Evolutionary conservation across 2,113 vertebrate species (phyloP).

Genomic region (Morone chrysops): DNA sequence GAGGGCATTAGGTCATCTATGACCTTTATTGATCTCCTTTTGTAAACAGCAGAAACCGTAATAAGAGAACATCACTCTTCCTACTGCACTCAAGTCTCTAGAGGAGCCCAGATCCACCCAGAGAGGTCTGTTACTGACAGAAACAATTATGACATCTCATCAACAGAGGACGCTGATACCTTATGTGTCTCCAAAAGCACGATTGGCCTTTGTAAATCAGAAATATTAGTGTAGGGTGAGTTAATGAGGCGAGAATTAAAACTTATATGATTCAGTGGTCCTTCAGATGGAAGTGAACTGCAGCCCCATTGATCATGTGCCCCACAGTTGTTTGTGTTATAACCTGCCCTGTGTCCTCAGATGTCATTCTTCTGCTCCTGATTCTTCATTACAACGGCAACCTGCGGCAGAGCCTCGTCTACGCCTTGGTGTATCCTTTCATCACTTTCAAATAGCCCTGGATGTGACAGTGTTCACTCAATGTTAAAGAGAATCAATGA

Average conservation of each 20-base stretch:
- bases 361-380: conserved; percentile 88
- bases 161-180: neutral
- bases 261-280: neutral
- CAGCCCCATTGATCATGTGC: neutral
- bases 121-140: neutral
- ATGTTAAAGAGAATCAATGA: conserved; percentile 22
- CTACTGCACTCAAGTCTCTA: neutral
- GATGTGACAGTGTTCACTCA: neutral
- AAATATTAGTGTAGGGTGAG: neutral
- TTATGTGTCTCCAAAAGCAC: too few relatives aligned
- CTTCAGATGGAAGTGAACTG: conserved; percentile 1
- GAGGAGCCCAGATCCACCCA: neutral
- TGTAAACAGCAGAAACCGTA: neutral
- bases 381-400: conserved; percentile 89
- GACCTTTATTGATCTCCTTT: conserved; percentile 2
- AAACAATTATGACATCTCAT: neutral
- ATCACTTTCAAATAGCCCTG: neutral
- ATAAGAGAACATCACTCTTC: neutral
- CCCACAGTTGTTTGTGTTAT: neutral
- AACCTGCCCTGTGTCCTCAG: conserved; percentile 80
- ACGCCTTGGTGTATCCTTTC: conserved; percentile 86
- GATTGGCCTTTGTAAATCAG: neutral
- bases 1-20: neutral
- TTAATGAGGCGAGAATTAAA: neutral
- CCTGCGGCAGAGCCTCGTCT: conserved; percentile 82